These are phyloP conservation scores for Pycnomerus fuliginosus DNA, from an alignment of 2,888 invertebrate genomes.

Conservation along the genomic window DNA sequence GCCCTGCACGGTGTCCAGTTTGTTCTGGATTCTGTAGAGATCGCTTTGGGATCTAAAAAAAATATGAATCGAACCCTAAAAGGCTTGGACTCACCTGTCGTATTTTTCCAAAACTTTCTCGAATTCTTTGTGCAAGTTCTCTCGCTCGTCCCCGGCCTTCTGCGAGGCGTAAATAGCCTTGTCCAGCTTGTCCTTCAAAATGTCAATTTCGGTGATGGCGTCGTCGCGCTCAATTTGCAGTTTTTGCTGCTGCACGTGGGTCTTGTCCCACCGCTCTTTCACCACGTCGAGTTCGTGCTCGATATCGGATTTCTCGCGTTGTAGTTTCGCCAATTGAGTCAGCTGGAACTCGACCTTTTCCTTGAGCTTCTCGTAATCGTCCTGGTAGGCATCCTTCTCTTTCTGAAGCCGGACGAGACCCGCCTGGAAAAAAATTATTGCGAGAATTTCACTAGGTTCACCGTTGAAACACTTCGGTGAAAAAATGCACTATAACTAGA, in stretches of 20 bases:
- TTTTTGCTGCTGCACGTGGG: conserved; percentile 80
- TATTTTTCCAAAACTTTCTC: conserved; percentile 92
- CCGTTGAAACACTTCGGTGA: no score
- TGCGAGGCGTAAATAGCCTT: conserved; percentile 80
- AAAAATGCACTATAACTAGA: no score
- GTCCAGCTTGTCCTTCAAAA: conserved; percentile 86
- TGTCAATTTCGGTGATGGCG: conserved; percentile 79
- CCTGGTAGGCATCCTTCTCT: conserved; percentile 80
- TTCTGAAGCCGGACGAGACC: conserved; percentile 79
- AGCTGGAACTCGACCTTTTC: conserved; percentile 81
- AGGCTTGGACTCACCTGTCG: conserved; percentile 64
- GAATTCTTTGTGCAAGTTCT: conserved; percentile 85
- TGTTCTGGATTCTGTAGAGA: conserved; percentile 83
- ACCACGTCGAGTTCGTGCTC: conserved; percentile 84
- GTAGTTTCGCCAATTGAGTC: conserved; percentile 77
- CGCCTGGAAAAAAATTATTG: conserved; percentile 58
- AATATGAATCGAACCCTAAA: not conserved
- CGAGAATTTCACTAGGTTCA: no score
- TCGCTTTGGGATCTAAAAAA: conserved; percentile 79
- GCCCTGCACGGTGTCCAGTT: conserved; percentile 82
- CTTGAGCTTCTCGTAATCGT: conserved; percentile 78
- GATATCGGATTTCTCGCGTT: conserved; percentile 81
- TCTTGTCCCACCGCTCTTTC: conserved; percentile 86
- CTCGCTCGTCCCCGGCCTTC: conserved; percentile 85
- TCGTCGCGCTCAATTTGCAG: conserved; percentile 85